phyloP scores from a whole-genome alignment of 2,888 invertebrate genomes.

The Tipula helvola region DNA sequence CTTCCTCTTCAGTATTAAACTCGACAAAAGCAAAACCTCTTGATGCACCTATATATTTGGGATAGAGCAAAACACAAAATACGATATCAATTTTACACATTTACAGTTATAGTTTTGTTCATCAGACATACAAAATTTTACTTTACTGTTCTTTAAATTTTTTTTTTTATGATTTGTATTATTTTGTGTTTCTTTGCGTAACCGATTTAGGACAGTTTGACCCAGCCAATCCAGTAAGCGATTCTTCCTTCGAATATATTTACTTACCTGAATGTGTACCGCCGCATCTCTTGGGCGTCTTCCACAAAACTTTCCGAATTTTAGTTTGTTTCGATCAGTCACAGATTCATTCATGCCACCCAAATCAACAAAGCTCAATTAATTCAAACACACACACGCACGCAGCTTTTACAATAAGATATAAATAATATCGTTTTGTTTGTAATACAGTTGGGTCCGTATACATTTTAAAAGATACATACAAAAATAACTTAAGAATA shows the following conservation, averaged over 20 bases:
- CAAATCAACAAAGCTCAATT: neutral
- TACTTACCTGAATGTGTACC: neutral
- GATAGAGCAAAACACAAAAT: conserved; percentile 24
- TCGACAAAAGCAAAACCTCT: conserved; percentile 87
- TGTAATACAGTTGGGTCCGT: neutral
- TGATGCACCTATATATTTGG: conserved; percentile 72
- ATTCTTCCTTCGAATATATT: neutral
- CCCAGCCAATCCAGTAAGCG: neutral
- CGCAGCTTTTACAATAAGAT: neutral
- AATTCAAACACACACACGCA: neutral
- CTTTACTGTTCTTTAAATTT: neutral
- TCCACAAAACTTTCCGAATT: neutral
- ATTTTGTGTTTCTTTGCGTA: neutral
- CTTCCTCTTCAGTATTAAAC: conserved; percentile 79
- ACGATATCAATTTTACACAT: conserved; percentile 31
- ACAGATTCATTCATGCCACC: neutral
- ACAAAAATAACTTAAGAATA: neutral
- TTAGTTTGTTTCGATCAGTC: neutral
- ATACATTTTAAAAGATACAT: neutral
- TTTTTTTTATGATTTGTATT: neutral
- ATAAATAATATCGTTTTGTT: neutral
- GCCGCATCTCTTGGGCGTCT: neutral
- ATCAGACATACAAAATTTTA: conserved; percentile 7
- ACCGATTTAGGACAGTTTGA: neutral
- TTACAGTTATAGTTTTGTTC: conserved; percentile 6